These are phyloP conservation scores for Ceriagrion tenellum DNA, from an alignment of 2,888 invertebrate species.

Conservation along the genomic window DNA sequence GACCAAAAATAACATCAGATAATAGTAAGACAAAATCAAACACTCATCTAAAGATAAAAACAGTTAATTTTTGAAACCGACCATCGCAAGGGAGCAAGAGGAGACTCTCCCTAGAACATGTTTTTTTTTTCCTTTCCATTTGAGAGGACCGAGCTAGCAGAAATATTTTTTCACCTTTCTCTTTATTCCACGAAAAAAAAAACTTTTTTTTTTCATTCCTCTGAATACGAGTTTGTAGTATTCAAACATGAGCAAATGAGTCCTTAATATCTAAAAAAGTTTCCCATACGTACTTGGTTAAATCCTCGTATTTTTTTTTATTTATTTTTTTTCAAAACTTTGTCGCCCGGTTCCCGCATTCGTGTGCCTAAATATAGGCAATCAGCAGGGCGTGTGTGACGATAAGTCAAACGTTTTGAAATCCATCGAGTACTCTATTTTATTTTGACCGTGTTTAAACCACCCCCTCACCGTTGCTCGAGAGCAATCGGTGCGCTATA, in stretches of 20 bases:
- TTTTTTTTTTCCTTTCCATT: neutral
- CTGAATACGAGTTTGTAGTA: slow-evolving; percentile 9
- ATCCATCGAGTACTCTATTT: slow-evolving; percentile 29
- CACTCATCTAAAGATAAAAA: slow-evolving; percentile 2
- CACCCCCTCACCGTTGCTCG: slow-evolving; percentile 52
- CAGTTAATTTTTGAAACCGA: neutral
- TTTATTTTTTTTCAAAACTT: neutral
- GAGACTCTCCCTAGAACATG: neutral
- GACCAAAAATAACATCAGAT: neutral
- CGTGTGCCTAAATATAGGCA: neutral
- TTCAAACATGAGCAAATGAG: slow-evolving; percentile 63
- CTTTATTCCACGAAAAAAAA: neutral
- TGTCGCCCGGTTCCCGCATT: neutral
- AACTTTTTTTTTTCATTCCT: neutral
- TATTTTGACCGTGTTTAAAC: slow-evolving; percentile 62
- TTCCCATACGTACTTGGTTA: neutral
- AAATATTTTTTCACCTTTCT: neutral
- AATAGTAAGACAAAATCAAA: neutral
- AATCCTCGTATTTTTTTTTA: neutral
- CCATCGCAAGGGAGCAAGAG: neutral
- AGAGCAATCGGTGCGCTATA: slow-evolving; percentile 41
- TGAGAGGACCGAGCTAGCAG: neutral
- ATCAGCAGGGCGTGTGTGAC: slow-evolving; percentile 24
- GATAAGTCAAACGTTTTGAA: neutral
- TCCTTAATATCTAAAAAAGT: slow-evolving; percentile 40